Conservation (phyloP, 2,113 vertebrate species). For the Orycteropus afer region DNA sequence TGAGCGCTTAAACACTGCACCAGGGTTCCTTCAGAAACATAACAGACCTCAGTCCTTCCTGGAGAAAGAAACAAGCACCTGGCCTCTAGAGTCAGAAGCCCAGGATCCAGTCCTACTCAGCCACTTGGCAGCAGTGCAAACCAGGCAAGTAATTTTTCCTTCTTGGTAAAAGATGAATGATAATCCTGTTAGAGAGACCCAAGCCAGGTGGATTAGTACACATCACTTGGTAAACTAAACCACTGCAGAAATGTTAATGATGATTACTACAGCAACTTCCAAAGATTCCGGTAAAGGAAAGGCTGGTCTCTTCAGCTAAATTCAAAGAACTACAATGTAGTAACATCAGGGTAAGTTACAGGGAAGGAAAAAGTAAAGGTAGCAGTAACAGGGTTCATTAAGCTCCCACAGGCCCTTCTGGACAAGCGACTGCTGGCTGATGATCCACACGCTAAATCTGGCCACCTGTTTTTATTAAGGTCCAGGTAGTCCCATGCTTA, state of each 20-base stretch:
- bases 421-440: background rate
- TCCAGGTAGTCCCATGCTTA: background rate
- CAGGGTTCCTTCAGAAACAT: too few relatives aligned
- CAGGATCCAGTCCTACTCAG: background rate
- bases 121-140: background rate
- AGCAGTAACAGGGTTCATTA: background rate
- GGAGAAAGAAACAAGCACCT: background rate
- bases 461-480: background rate
- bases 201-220: background rate
- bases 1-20: too few relatives aligned
- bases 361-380: too few relatives aligned
- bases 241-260: background rate
- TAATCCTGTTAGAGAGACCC: background rate
- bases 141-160: background rate
- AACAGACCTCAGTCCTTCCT: background rate
- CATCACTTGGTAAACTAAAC: background rate
- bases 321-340: background rate
- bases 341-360: background rate
- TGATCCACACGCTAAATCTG: background rate
- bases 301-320: background rate
- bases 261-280: background rate
- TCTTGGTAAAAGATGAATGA: background rate
- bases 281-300: background rate
- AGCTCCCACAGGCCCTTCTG: background rate
- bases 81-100: background rate